Evolutionary conservation across 2,797 vertebrate genomes (phyloP).

Genomic region (Anas capensis): DNA sequence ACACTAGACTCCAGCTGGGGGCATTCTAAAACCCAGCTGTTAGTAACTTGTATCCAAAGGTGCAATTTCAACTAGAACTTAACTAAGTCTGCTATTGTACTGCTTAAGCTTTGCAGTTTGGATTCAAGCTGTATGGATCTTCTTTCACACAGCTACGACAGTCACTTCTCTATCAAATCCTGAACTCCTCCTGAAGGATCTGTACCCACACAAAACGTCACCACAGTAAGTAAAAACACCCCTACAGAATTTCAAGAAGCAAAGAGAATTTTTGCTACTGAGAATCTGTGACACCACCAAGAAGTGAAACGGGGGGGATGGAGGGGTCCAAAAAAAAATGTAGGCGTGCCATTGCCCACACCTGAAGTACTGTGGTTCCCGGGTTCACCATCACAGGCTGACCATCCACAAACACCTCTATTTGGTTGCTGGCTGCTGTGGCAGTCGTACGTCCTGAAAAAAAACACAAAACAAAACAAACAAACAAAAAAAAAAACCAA

Average conservation of each 20-base stretch:
- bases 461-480: not conserved
- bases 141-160: not conserved
- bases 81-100: not conserved
- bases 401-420: constrained; percentile 96
- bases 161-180: not conserved
- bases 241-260: not conserved
- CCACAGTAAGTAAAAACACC: not conserved
- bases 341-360: constrained; percentile 45
- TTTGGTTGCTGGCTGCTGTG: constrained; percentile 90
- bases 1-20: not conserved
- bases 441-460: constrained; percentile 82
- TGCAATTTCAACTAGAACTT: not conserved
- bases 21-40: not conserved
- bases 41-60: not conserved
- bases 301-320: not conserved
- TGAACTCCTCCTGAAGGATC: not conserved
- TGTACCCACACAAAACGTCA: not conserved
- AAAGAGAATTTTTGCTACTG: not conserved
- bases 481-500: no score
- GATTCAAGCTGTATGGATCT: not conserved
- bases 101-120: not conserved
- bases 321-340: not conserved
- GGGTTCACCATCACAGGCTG: constrained; percentile 91
- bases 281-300: not conserved
- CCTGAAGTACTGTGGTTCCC: constrained; percentile 96